Conservation (phyloP, 2,113 vertebrate genomes). For the Phalacrocorax aristotelis region DNA sequence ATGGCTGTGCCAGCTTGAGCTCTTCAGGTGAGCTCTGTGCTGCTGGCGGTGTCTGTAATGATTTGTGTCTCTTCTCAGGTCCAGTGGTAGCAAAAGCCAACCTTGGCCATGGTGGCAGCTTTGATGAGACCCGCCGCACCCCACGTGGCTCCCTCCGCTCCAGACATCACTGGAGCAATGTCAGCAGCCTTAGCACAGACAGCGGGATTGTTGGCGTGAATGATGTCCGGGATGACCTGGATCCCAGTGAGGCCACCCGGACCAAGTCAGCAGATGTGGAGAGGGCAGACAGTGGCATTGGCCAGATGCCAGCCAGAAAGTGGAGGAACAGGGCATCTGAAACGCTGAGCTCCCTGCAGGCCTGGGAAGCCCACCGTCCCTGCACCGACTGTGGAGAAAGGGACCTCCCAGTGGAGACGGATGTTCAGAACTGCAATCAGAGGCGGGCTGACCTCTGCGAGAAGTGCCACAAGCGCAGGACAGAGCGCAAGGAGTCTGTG, state of each 20-base stretch:
- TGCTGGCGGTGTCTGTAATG: neutral
- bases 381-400: slow-evolving; percentile 87
- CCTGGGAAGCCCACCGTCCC: slow-evolving; percentile 83
- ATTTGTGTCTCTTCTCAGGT: slow-evolving; percentile 44
- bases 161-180: slow-evolving; percentile 88
- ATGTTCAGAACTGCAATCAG: slow-evolving; percentile 65
- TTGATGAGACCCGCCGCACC: slow-evolving; percentile 53
- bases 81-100: slow-evolving; percentile 68
- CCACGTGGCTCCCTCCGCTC: slow-evolving; percentile 42
- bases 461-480: slow-evolving; percentile 84
- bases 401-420: slow-evolving; percentile 66
- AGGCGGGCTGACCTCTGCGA: slow-evolving; percentile 81
- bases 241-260: slow-evolving; percentile 68
- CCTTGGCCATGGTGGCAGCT: slow-evolving; percentile 74
- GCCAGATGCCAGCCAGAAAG: slow-evolving; percentile 78
- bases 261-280: slow-evolving; percentile 80
- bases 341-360: slow-evolving; percentile 67
- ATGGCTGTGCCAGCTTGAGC: neutral
- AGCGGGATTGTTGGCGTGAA: slow-evolving; percentile 86
- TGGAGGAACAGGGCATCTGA: slow-evolving; percentile 82
- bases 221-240: slow-evolving; percentile 74
- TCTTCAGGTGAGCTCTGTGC: neutral
- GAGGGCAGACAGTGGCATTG: slow-evolving; percentile 86
- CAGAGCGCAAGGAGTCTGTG: slow-evolving; percentile 88
- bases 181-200: slow-evolving; percentile 89